Base-by-base conservation (phyloP, 2,888 invertebrate species). In the Papilio gigon region DNA sequence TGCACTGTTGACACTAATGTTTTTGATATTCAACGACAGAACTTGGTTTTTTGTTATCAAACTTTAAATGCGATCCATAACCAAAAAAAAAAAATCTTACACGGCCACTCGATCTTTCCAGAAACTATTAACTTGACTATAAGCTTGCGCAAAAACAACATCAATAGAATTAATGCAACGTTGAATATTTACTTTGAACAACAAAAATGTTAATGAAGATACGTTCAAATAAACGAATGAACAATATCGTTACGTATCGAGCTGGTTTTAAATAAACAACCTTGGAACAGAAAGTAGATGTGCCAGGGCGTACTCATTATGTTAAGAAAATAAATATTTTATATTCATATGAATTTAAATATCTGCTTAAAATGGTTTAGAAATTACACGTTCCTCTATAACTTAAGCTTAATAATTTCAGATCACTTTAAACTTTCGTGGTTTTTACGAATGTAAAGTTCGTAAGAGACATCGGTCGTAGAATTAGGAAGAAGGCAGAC, bases 201-300 rank as follows among this genome's bases (percentile, higher is more conserved):
- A 37, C 40, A 61, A 61, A 2, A 30, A 20, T 62, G 27, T 63
- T 44, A 22, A 37, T 44, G 61, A 53, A 44, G 53, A 61, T 14
- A 42, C 53, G 3, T 40, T 40, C 30, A 50, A 68, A 68, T 44
- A 64, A 63, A 68, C 30, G 25, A 59, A 50, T 64, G 64, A 63
- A 59, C 11, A 59, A 68, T 64, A 59, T n/a, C 47, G 50, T 58
- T 68, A 44, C 63, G 25, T 44, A 44, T 25, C 9, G 22, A 68
- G 25, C 68, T 64, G 68, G 68, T 64, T 68, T 64, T 25, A 47
- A 63, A 62, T 63, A 59, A 58, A 59, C 59, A 44, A 47, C 68
- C 68, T 68, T 68, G 68, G 37, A 37, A 20, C 68, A 59, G 64
- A 68, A 68, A 68, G 68, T 30, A 68, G 58, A 64, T 64, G 47